Evolutionary conservation across 2,113 vertebrate genomes (phyloP).

Genomic region (Cynopterus brachyotis): DNA sequence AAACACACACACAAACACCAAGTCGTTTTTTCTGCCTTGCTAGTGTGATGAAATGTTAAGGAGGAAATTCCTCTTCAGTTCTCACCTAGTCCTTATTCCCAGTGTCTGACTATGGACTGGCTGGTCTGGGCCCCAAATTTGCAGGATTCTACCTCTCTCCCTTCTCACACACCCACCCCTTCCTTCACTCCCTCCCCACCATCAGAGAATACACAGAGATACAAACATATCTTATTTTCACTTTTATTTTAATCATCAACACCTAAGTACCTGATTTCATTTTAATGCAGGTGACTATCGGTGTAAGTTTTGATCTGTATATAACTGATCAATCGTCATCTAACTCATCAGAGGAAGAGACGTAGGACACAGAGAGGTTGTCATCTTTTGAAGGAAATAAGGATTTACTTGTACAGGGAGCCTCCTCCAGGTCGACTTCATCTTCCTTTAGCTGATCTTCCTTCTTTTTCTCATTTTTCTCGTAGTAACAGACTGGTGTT

Average conservation of each 20-base stretch:
- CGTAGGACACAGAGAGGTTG: not conserved
- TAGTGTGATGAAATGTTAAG: not conserved
- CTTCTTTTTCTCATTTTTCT: rapidly evolving
- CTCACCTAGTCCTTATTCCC: not conserved
- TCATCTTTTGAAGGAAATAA: rapidly evolving
- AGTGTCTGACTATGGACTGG: not conserved
- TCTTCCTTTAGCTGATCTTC: rapidly evolving
- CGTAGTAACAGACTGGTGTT: rapidly evolving
- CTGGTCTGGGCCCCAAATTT: not conserved
- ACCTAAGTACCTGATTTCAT: not conserved
- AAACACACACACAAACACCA: not conserved
- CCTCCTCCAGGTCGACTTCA: rapidly evolving
- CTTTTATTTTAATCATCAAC: not conserved
- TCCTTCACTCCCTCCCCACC: not conserved
- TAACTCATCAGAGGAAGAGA: not conserved
- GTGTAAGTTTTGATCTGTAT: not conserved
- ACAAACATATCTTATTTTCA: not conserved
- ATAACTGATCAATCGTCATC: not conserved
- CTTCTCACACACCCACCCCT: too few species aligned
- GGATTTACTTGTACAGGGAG: too few species aligned
- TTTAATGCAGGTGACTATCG: not conserved
- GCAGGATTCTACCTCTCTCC: not conserved
- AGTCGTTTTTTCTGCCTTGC: not conserved
- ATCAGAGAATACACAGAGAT: not conserved
- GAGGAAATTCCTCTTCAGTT: not conserved